phyloP scores from a whole-genome alignment of 1,140 invertebrate species.

The Acyrthosiphon pisum region DNA sequence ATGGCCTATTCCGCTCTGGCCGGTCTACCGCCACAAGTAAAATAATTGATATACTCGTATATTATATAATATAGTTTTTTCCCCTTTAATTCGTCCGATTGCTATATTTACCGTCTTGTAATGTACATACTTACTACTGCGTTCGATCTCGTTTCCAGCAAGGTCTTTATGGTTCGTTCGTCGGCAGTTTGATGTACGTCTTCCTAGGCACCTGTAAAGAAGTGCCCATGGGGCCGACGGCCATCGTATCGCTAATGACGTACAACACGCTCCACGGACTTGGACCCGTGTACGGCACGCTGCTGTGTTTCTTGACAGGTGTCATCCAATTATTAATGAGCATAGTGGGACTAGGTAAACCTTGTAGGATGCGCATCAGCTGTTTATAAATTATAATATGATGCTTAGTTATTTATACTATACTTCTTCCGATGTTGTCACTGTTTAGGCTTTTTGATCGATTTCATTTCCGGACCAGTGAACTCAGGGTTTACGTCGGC shows the following conservation, averaged over 20 bases:
- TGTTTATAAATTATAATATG: no score
- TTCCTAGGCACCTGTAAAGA: constrained; percentile 90
- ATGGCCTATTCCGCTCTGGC: constrained; percentile 86
- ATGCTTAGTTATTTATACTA: background rate
- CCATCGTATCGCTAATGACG: constrained; percentile 82
- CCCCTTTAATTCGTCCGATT: background rate
- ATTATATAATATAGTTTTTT: background rate
- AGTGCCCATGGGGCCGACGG: constrained; percentile 86
- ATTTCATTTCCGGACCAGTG: constrained; percentile 92
- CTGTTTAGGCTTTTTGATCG: constrained; percentile 82
- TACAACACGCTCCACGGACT: constrained; percentile 72
- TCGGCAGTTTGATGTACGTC: constrained; percentile 90
- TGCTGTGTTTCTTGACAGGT: constrained; percentile 81
- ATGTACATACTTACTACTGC: background rate
- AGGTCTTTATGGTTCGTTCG: constrained; percentile 89
- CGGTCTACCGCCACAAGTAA: constrained; percentile 75
- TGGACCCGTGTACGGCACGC: constrained; percentile 77
- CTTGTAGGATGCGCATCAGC: background rate
- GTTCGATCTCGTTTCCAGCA: constrained; percentile 68
- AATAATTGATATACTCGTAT: background rate
- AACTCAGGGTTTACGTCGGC: constrained; percentile 94
- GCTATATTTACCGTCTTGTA: background rate
- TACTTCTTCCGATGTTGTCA: background rate
- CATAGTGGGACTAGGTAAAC: constrained; percentile 80
- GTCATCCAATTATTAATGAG: constrained; percentile 85